Percentiles rank a stretch among this genome's conserved stretches.
Conservation (phyloP, 2,888 invertebrate species). For the Habroteleia sp. region DNA sequence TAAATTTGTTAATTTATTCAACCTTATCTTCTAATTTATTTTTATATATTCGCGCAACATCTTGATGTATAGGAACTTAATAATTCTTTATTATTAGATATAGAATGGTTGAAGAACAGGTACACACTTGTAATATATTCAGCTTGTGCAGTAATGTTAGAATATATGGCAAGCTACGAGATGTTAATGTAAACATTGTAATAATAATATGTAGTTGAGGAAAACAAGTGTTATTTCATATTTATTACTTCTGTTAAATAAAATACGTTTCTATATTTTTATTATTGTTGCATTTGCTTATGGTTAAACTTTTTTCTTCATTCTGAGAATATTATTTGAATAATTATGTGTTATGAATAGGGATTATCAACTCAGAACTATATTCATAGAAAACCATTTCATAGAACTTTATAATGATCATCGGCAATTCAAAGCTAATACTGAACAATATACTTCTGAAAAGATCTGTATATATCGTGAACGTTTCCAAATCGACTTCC, state of each 20-base stretch:
- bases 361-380: constrained; percentile 31
- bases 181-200: no score
- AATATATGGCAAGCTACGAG: no score
- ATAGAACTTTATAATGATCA: constrained; percentile 46
- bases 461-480: constrained; percentile 14
- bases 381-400: constrained; percentile 34
- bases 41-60: no score
- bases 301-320: constrained; percentile 8
- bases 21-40: no score
- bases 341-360: constrained; percentile 37
- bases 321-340: constrained; percentile 37
- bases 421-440: constrained; percentile 24
- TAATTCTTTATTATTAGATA: no score
- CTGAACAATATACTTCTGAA: constrained; percentile 27
- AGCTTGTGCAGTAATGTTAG: no score
- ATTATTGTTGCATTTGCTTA: constrained; percentile 5
- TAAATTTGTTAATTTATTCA: no score
- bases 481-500: constrained; percentile 25
- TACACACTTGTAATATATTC: no score
- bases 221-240: no score
- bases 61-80: no score
- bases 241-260: constrained; percentile 1
- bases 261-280: constrained; percentile 6
- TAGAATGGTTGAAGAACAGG: no score
- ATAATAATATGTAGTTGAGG: no score